Percentiles rank a stretch among this genome's conserved stretches.
Conservation (phyloP, 2,888 invertebrate genomes). For the Tupiocoris notatus region DNA sequence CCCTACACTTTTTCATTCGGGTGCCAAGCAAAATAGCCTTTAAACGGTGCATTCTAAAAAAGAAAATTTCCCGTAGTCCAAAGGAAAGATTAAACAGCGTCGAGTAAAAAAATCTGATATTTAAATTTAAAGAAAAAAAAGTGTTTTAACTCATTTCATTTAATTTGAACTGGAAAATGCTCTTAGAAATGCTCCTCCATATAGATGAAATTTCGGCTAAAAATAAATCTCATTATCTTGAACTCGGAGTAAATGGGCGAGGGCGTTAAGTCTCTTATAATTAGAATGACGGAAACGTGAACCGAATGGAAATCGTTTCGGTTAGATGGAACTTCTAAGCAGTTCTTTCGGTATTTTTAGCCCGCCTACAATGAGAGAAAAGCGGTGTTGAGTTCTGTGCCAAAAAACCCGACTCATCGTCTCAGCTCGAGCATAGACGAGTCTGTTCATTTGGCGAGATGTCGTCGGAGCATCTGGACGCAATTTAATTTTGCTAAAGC, state of each 20-base stretch:
- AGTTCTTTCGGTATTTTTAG: slow-evolving; percentile 5
- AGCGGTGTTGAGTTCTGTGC: neutral
- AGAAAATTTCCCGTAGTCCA: too few relatives aligned
- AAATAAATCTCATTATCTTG: neutral
- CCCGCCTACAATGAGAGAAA: neutral
- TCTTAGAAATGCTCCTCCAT: too few relatives aligned
- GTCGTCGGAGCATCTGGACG: neutral
- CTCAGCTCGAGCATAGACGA: too few relatives aligned
- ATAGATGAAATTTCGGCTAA: too few relatives aligned
- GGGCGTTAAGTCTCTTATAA: slow-evolving; percentile 10
- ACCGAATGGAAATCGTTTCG: slow-evolving; percentile 15
- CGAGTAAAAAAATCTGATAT: too few relatives aligned
- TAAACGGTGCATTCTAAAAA: too few relatives aligned
- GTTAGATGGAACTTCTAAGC: slow-evolving; percentile 12
- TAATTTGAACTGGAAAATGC: too few relatives aligned
- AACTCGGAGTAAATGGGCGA: neutral
- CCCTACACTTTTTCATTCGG: too few relatives aligned
- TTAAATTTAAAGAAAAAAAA: too few relatives aligned
- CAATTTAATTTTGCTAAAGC: neutral
- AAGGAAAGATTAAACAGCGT: too few relatives aligned
- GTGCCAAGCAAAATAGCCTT: too few relatives aligned
- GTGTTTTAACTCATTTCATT: too few relatives aligned
- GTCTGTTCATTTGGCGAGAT: neutral
- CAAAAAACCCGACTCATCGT: neutral
- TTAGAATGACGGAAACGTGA: slow-evolving; percentile 33